Evolutionary conservation across 2,113 vertebrate genomes (phyloP), one percentile per base, ranked within the genome.

Genomic region (Myotis davidii): DNA sequence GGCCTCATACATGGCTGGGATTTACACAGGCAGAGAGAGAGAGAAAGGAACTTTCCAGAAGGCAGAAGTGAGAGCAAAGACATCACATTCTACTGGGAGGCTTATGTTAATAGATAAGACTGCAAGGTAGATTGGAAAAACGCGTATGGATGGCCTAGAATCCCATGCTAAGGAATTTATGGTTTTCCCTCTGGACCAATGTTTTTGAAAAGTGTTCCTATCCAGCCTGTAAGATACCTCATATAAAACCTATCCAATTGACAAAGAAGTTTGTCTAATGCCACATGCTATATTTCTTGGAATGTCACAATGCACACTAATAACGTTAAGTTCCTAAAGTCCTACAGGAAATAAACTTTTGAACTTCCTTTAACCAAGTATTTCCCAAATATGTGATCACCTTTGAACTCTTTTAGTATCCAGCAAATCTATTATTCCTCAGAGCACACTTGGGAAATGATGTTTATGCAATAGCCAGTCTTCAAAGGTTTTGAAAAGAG

Each of bases 261-360:
- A 54, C 25, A 88, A 45, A 29, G 76, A 74, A 20, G 13, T 93
- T 61, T 76, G 25, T 83, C 29, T 65, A 65, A 64, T 73, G 37
- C 18, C 61, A 45, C 37, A 54, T 54, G 37, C 45, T 90, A 0
- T 73, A 61, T 59, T 48, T 73, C 39, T 61, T 84, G 21, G 37
- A 77, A 42, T 72, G 65, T 76, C 73, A 76, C 32, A 56, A 0
- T 91, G 67, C n/a, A 65, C 18, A 72, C 16, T 76, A 83, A n/a
- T 81, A 67, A 85, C 61, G 70, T 70, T 64, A 82, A 74, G n/a
- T 76, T 69, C 21, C 64, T 78, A 12, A 82, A 89, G 50, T 84
- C 73, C 59, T 64, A 32, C 5, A 39, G 21, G 79, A 94, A 79
- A 39, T 90, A 74, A 79, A 88, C 42, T 91, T 96, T 85, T 85